A percentile compares a stretch with the other conserved stretches of the same genome.
Conservation (phyloP, 2,113 vertebrate genomes). For the Microtus montanus region DNA sequence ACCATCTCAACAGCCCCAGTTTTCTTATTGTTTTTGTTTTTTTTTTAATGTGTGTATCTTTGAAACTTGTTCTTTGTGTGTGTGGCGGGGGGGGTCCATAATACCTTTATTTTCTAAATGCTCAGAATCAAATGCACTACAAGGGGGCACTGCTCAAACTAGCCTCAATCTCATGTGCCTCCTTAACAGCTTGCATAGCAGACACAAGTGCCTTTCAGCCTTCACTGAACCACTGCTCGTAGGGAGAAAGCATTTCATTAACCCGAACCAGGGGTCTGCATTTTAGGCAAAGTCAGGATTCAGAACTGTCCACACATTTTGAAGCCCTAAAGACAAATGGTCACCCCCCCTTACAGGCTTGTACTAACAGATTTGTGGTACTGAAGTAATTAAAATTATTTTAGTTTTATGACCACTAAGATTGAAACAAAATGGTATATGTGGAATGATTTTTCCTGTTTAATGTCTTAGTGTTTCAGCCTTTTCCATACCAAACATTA, state of each 20-base stretch:
- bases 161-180: neutral
- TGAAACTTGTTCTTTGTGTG: neutral
- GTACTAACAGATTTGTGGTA: slow-evolving; percentile 1
- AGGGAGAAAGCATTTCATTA: neutral
- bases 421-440: slow-evolving; percentile 8
- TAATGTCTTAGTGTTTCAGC: neutral
- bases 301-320: neutral
- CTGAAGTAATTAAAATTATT: neutral
- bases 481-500: neutral
- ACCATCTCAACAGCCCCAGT: too few relatives aligned
- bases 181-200: too few relatives aligned
- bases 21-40: neutral
- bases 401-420: neutral
- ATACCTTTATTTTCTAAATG: neutral
- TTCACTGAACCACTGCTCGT: neutral
- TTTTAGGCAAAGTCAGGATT: neutral
- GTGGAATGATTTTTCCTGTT: neutral
- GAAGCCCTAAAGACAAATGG: neutral
- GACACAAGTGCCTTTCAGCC: neutral
- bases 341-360: neutral
- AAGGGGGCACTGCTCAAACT: neutral
- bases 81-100: neutral
- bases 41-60: neutral
- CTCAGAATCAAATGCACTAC: neutral
- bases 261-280: neutral